phyloP scores from a whole-genome alignment of 1,140 invertebrate species.

The Dolichoris vasculosae region DNA sequence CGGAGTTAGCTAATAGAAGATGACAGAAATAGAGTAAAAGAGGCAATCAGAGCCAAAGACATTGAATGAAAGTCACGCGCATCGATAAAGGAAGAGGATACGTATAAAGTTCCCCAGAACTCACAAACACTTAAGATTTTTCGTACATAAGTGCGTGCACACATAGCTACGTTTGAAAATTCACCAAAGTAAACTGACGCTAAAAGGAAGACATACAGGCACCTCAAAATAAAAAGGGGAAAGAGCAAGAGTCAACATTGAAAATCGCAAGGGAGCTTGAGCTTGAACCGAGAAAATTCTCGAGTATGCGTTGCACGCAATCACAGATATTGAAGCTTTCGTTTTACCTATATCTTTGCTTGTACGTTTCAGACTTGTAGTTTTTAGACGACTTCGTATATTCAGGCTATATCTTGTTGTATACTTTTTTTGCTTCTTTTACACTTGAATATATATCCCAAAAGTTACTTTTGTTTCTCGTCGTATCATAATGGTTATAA shows the following conservation, averaged over 20 bases:
- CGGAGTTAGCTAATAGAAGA: conserved; percentile 55
- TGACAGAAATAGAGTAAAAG: neutral
- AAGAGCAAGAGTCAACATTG: conserved; percentile 71
- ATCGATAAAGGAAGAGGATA: neutral
- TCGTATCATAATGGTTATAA: neutral
- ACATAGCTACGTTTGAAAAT: neutral
- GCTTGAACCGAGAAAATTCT: neutral
- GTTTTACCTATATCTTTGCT: conserved; percentile 67
- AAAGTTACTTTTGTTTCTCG: conserved; percentile 16
- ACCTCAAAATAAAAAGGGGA: conserved; percentile 17
- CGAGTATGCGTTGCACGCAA: neutral
- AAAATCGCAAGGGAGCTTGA: neutral
- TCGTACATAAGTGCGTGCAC: neutral
- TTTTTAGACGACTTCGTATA: neutral
- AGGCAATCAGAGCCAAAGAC: neutral
- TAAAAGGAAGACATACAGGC: neutral
- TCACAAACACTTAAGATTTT: no score
- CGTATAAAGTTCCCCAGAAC: neutral
- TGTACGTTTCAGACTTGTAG: neutral
- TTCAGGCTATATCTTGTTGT: neutral
- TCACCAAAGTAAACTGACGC: neutral
- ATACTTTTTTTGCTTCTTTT: conserved; percentile 19
- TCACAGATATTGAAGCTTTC: conserved; percentile 75
- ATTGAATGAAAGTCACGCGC: neutral
- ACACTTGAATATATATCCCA: neutral